Evolutionary conservation across 2,113 vertebrate species (phyloP).

Genomic region (Cavia aperea): DNA sequence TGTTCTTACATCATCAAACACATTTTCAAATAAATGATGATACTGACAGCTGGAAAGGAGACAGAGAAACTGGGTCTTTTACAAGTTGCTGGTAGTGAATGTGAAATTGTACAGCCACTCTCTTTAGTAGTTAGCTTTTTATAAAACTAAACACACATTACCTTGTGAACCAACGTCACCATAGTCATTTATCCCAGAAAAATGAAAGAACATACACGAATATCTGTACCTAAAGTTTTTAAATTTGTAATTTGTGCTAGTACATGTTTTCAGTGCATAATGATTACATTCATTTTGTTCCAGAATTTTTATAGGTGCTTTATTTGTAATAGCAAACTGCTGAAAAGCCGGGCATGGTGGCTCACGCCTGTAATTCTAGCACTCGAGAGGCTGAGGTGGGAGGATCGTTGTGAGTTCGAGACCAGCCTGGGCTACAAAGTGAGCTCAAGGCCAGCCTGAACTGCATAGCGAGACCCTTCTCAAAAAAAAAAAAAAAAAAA

Average conservation of each 20-base stretch:
- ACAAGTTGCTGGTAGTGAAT: not conserved
- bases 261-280: not conserved
- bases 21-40: conserved; percentile 3
- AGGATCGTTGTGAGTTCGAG: no score
- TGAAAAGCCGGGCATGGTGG: not conserved
- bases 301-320: not conserved
- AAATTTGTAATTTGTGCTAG: not conserved
- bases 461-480: no score
- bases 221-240: not conserved
- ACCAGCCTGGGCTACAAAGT: no score
- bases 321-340: not conserved
- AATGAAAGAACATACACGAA: conserved; percentile 16
- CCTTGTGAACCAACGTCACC: not conserved
- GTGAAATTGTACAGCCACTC: not conserved
- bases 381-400: no score
- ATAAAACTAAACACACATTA: conserved; percentile 1
- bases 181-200: conserved; percentile 14
- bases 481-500: no score
- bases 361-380: no score
- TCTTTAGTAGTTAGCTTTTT: not conserved
- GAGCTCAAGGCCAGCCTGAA: no score
- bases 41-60: not conserved
- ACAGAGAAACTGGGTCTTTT: not conserved
- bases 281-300: not conserved
- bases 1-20: not conserved